Percentiles rank a stretch among this genome's conserved stretches.
These are phyloP conservation scores for Aspidiotus destructor DNA, from an alignment of 2,888 invertebrate species.

Conservation along the genomic window DNA sequence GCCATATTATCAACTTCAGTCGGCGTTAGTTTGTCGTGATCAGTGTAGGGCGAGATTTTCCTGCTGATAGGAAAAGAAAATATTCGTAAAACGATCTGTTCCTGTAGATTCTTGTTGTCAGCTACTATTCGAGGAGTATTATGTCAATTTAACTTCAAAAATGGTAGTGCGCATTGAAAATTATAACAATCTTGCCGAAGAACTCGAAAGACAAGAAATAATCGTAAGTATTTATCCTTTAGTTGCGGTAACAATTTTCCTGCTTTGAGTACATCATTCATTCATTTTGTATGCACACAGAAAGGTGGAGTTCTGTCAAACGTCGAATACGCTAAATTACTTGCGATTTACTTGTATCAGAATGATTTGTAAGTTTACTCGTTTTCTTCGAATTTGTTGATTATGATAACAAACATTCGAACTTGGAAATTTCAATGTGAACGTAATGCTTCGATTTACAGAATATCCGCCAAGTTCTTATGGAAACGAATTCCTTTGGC, in stretches of 20 bases:
- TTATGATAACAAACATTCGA: background rate
- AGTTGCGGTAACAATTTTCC: too few relatives aligned
- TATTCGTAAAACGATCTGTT: too few relatives aligned
- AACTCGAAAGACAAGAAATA: slow-evolving; percentile 24
- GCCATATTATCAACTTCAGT: too few relatives aligned
- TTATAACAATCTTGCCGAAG: slow-evolving; percentile 19
- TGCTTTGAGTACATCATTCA: background rate
- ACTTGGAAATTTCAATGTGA: too few relatives aligned
- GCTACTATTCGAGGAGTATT: too few relatives aligned
- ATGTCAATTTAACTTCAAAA: background rate
- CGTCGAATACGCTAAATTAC: slow-evolving; percentile 22
- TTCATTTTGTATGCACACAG: background rate
- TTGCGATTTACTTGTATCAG: slow-evolving; percentile 25
- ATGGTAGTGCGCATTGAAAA: slow-evolving; percentile 25
- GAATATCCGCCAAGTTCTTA: slow-evolving; percentile 24
- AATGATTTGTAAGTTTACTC: slow-evolving; percentile 26
- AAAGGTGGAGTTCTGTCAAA: slow-evolving; percentile 24
- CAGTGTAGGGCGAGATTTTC: too few relatives aligned
- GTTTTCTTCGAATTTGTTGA: background rate
- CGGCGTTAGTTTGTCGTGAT: too few relatives aligned
- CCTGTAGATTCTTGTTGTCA: too few relatives aligned
- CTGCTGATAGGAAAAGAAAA: too few relatives aligned
- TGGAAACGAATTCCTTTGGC: slow-evolving; percentile 26
- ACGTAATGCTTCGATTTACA: background rate
- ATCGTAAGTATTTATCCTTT: slow-evolving; percentile 8